Percentiles rank a stretch among this genome's conserved stretches.
These are phyloP conservation scores for Eupithecia subumbrata DNA, from an alignment of 2,888 invertebrate species.

Conservation along the genomic window DNA sequence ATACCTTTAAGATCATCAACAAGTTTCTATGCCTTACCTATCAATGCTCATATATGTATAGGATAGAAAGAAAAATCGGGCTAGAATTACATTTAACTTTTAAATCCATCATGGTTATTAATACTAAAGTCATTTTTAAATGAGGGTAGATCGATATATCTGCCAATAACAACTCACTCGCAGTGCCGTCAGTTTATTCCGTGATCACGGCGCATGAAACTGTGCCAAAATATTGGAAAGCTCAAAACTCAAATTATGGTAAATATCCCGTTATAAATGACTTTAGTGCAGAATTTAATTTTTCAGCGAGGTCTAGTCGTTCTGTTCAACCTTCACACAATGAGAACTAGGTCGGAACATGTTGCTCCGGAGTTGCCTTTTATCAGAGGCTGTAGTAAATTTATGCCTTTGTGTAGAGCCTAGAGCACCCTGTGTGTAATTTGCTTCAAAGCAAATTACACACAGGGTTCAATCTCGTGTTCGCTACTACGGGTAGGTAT, in stretches of 20 bases:
- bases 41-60: background rate
- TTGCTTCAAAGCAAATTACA: background rate
- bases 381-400: slow-evolving; percentile 1
- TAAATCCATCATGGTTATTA: no score
- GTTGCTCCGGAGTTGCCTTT: slow-evolving; percentile 8
- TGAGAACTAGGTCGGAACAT: slow-evolving; percentile 23
- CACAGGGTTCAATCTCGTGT: slow-evolving; percentile 1
- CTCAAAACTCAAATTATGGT: no score
- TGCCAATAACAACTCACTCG: no score
- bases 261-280: no score
- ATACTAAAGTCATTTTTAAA: no score
- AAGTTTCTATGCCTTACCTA: background rate
- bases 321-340: background rate
- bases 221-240: no score
- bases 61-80: background rate
- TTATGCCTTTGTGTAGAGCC: slow-evolving; percentile 2
- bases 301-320: background rate
- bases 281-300: no score
- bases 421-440: slow-evolving; percentile 16
- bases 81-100: no score
- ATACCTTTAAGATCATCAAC: background rate
- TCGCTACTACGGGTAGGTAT: background rate
- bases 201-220: no score
- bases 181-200: no score
- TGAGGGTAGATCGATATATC: no score